phyloP scores from a whole-genome alignment of 1,140 invertebrate genomes.

The Drosophila kepulauana region DNA sequence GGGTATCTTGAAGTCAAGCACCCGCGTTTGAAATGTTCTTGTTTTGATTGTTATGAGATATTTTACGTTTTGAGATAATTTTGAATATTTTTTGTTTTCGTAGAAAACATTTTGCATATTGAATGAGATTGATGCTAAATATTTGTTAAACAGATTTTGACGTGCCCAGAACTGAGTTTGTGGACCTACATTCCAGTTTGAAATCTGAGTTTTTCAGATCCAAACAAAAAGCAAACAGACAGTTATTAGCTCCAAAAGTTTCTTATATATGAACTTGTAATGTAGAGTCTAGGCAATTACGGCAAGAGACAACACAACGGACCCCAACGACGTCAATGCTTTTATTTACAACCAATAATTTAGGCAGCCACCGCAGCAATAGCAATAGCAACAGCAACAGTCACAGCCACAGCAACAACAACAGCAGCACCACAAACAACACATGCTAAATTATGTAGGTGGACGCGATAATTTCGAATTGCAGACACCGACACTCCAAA shows the following conservation, averaged over 20 bases:
- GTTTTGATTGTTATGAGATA: conserved; percentile 34
- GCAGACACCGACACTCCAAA: conserved; percentile 58
- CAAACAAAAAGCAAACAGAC: conserved; percentile 17
- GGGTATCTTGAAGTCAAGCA: too few species aligned
- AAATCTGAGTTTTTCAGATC: neutral
- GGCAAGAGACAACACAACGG: conserved; percentile 67
- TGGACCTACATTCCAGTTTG: conserved; percentile 10
- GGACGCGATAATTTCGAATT: conserved; percentile 75
- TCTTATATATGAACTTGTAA: conserved; percentile 3
- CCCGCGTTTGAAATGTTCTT: too few species aligned
- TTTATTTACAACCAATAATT: conserved; percentile 81
- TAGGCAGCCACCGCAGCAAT: conserved; percentile 44
- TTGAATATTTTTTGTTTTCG: conserved; percentile 33
- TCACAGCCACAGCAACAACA: conserved; percentile 36
- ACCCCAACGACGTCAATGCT: conserved; percentile 47
- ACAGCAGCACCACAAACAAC: conserved; percentile 60
- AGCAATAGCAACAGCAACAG: conserved; percentile 26
- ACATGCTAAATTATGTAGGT: conserved; percentile 79
- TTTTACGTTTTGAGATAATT: conserved; percentile 9
- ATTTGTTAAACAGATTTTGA: conserved; percentile 40
- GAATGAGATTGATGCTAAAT: conserved; percentile 28
- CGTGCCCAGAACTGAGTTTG: conserved; percentile 24
- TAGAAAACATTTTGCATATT: conserved; percentile 56
- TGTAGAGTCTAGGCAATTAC: conserved; percentile 64
- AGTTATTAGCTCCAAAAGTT: conserved; percentile 32